Evolutionary conservation across 2,113 vertebrate species (phyloP).

Genomic region (Triplophysa siluroides): DNA sequence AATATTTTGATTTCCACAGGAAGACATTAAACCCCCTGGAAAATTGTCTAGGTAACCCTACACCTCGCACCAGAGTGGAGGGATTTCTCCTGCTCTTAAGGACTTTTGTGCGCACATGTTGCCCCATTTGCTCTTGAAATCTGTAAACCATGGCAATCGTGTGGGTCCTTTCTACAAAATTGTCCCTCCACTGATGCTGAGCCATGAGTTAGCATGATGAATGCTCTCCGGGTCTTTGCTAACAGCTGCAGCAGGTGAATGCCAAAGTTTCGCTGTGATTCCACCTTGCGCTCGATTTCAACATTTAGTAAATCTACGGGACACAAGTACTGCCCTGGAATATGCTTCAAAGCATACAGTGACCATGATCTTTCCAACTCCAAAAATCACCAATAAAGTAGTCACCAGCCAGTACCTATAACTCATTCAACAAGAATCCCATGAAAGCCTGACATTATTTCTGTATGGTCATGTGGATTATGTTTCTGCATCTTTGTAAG

Average conservation of each 20-base stretch:
- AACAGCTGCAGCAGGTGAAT: slow-evolving; percentile 40
- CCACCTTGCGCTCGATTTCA: slow-evolving; percentile 14
- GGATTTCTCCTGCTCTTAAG: slow-evolving; percentile 83
- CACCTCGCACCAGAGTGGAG: slow-evolving; percentile 79
- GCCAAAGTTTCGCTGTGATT: slow-evolving; percentile 14
- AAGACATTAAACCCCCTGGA: slow-evolving; percentile 89
- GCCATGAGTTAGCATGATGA: slow-evolving; percentile 40
- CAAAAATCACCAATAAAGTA: background rate
- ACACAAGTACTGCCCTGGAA: background rate
- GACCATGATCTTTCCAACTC: too few species aligned
- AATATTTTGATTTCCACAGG: slow-evolving; percentile 94
- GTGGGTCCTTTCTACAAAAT: slow-evolving; percentile 59
- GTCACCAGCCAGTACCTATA: slow-evolving; percentile 38
- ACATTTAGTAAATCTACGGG: background rate
- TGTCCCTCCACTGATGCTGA: slow-evolving; percentile 35
- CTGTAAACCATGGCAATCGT: slow-evolving; percentile 61
- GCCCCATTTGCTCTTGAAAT: slow-evolving; percentile 64
- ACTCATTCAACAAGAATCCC: slow-evolving; percentile 55
- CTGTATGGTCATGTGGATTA: slow-evolving; percentile 36
- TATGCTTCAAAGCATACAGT: background rate
- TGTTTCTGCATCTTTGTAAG: slow-evolving; percentile 57
- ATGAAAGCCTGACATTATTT: slow-evolving; percentile 53
- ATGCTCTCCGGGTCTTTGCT: background rate
- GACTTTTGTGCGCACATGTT: slow-evolving; percentile 81
- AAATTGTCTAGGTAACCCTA: slow-evolving; percentile 85